Evolutionary conservation across 2,113 vertebrate species (phyloP).

Genomic region (Ardeotis arabs): DNA sequence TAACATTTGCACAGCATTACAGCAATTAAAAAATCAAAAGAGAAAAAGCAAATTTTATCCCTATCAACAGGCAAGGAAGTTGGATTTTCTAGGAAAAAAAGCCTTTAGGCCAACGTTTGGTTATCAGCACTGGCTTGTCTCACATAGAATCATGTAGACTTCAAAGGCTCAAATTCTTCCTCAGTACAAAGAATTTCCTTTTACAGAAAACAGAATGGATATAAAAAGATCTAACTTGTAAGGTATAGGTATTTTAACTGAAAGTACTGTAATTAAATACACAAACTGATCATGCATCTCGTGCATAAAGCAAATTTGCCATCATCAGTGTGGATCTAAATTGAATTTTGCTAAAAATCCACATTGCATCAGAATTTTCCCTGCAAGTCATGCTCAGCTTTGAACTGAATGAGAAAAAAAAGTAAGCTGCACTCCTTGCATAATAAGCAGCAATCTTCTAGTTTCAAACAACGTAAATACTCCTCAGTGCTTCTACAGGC

Average conservation of each 20-base stretch:
- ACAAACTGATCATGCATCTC: background rate
- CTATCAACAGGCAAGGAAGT: background rate
- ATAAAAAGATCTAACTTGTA: background rate
- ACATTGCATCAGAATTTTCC: background rate
- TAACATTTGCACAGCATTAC: background rate
- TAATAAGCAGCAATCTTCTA: background rate
- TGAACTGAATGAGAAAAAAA: background rate
- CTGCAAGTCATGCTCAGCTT: background rate
- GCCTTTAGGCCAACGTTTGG: background rate
- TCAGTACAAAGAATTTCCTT: slow-evolving; percentile 17
- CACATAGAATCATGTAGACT: background rate
- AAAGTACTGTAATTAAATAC: background rate
- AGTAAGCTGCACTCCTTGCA: background rate
- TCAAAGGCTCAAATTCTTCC: slow-evolving; percentile 17
- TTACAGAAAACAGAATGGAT: background rate
- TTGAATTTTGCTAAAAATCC: background rate
- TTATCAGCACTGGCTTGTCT: background rate
- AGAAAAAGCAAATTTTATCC: background rate
- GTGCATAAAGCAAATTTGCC: background rate
- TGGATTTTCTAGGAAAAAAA: background rate
- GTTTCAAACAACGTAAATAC: background rate
- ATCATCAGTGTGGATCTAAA: background rate
- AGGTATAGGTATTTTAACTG: background rate
- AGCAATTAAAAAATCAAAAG: background rate
- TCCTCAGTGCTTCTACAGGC: background rate